phyloP scores from a whole-genome alignment of 2,797 vertebrate species.

The Tragopan temminckii region DNA sequence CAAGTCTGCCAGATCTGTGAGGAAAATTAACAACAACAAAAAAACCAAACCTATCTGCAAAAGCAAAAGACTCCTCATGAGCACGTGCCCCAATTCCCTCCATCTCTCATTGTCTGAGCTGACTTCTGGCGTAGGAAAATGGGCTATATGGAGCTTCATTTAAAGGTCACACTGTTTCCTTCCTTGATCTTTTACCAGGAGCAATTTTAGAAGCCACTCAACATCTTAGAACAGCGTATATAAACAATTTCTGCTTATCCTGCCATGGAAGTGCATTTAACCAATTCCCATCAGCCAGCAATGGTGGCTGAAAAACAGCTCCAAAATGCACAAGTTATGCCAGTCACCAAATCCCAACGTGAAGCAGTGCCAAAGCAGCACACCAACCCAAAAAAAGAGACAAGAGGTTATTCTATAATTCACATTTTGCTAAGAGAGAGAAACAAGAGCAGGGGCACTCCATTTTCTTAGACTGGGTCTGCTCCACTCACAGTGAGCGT shows the following conservation, averaged over 20 bases:
- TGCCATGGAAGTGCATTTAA: constrained; percentile 43
- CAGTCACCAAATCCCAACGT: background rate
- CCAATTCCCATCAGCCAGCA: constrained; percentile 28
- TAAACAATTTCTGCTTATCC: constrained; percentile 57
- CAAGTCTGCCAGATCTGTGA: background rate
- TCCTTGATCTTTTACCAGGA: constrained; percentile 54
- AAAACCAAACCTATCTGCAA: background rate
- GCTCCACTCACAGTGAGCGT: background rate
- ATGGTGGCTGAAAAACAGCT: background rate
- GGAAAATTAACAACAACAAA: background rate
- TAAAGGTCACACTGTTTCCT: constrained; percentile 60
- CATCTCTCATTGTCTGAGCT: background rate
- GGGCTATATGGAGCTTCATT: constrained; percentile 9
- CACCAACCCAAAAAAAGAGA: background rate
- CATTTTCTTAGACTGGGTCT: background rate
- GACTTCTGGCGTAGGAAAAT: constrained; percentile 44
- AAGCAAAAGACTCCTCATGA: background rate
- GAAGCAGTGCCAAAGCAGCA: background rate
- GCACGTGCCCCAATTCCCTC: background rate
- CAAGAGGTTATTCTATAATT: background rate
- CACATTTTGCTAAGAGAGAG: background rate
- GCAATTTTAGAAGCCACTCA: constrained; percentile 58
- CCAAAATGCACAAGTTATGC: background rate
- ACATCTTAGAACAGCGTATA: constrained; percentile 21
- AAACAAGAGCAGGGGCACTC: background rate